Base-by-base conservation (phyloP, 1,140 invertebrate species). In the Glossosoma conforme region DNA sequence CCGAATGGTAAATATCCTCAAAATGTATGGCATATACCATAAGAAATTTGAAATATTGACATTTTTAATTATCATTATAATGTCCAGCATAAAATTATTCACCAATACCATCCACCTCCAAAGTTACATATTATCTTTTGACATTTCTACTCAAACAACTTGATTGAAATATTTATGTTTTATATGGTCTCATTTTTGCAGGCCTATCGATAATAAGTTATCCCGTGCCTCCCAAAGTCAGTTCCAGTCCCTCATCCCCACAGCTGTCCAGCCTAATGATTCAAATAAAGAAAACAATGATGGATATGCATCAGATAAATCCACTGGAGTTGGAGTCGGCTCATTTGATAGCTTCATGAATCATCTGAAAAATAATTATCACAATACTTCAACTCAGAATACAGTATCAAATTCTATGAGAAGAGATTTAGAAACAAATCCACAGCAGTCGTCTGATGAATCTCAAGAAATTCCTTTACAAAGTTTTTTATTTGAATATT, bases 381-480 rank as follows among this genome's bases (percentile, higher is more conserved):
- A n/a, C n/a, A n/a, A n/a, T n/a, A n/a, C n/a, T n/a, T n/a, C n/a
- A n/a, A n/a, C n/a, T n/a, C n/a, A n/a, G n/a, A n/a, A n/a, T n/a
- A n/a, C n/a, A n/a, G n/a, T n/a, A n/a, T n/a, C n/a, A n/a, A n/a
- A n/a, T n/a, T n/a, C n/a, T n/a, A n/a, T n/a, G n/a, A n/a, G n/a
- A n/a, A n/a, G n/a, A n/a, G n/a, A n/a, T n/a, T n/a, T n/a, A n/a
- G n/a, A n/a, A n/a, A n/a, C n/a, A n/a, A n/a, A n/a, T n/a, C n/a
- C n/a, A n/a, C n/a, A n/a, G n/a, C n/a, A n/a, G n/a, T n/a, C n/a
- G n/a, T n/a, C n/a, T n/a, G 3, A 13, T 33, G 36, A 40, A 28
- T 48, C 45, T 25, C 25, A 38, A 40, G 45, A 48, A 48, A 48
- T 48, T 13, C 45, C 45, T 13, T 28, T 30, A 22, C 45, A 48